Evolutionary conservation across 1,140 invertebrate genomes (phyloP).

Genomic region (Bursaphelenchus mucronatus): DNA sequence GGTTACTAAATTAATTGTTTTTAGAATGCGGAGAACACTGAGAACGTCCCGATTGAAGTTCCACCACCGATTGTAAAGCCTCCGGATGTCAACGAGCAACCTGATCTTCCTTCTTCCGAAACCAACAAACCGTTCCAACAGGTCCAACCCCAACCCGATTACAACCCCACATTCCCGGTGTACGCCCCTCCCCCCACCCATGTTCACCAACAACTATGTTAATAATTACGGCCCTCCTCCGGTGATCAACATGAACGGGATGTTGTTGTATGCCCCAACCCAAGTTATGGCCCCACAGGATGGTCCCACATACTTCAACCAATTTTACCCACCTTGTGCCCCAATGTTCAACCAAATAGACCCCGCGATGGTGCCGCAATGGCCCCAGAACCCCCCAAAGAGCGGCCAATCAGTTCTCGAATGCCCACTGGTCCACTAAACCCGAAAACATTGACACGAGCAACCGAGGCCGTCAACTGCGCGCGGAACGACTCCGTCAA

Average conservation of each 20-base stretch:
- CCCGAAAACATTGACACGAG: neutral
- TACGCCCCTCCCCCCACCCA: neutral
- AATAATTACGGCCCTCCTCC: neutral
- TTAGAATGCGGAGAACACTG: neutral
- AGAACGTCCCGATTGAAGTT: neutral
- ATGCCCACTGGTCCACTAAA: constrained; percentile 3
- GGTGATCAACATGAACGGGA: constrained; percentile 28
- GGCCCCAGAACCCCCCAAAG: neutral
- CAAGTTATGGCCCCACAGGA: constrained; percentile 6
- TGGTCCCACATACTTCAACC: constrained; percentile 3
- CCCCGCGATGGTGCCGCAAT: neutral
- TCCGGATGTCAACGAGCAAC: neutral
- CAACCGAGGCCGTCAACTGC: neutral
- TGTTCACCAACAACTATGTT: neutral
- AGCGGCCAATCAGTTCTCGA: constrained; percentile 9
- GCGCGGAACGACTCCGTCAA: constrained; percentile 11
- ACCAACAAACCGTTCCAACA: constrained; percentile 13
- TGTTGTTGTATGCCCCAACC: neutral
- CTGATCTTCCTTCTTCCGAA: constrained; percentile 9
- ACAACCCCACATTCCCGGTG: neutral
- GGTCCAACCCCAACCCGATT: neutral
- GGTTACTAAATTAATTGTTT: constrained; percentile 19
- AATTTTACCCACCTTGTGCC: constrained; percentile 10
- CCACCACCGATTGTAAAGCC: constrained; percentile 6
- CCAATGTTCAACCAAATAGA: constrained; percentile 10